Evolutionary conservation across 1,140 invertebrate genomes (phyloP).

Genomic region (Tetragnatha versicolor): DNA sequence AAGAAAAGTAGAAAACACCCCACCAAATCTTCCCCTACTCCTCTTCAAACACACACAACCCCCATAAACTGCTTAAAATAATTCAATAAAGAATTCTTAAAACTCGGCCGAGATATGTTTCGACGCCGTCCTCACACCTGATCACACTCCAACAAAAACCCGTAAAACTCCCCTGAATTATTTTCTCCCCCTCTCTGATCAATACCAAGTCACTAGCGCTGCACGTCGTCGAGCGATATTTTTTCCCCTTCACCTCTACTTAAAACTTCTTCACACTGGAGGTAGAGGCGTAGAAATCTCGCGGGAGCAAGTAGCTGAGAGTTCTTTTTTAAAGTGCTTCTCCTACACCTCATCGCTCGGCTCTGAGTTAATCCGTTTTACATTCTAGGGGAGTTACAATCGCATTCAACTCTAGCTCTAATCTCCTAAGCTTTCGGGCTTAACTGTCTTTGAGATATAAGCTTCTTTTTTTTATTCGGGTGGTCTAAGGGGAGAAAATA

Average conservation of each 20-base stretch:
- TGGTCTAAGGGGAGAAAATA: slow-evolving; percentile 6
- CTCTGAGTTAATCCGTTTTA: slow-evolving; percentile 43
- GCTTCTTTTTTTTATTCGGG: background rate
- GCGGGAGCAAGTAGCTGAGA: background rate
- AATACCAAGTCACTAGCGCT: slow-evolving; percentile 1
- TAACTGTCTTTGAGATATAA: slow-evolving; percentile 29
- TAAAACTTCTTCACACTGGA: background rate
- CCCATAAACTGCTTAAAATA: background rate
- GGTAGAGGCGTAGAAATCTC: background rate
- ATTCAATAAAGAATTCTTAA: slow-evolving; percentile 15
- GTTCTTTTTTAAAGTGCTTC: slow-evolving; percentile 38
- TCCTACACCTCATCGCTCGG: slow-evolving; percentile 29
- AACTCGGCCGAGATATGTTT: slow-evolving; percentile 20
- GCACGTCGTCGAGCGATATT: background rate
- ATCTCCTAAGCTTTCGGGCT: slow-evolving; percentile 30
- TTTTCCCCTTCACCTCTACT: too few species aligned
- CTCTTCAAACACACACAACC: too few species aligned
- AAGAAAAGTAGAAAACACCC: too few species aligned
- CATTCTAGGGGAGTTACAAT: slow-evolving; percentile 35
- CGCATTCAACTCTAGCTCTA: slow-evolving; percentile 24
- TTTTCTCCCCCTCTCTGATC: slow-evolving; percentile 12
- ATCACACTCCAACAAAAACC: slow-evolving; percentile 4
- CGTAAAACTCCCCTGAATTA: slow-evolving; percentile 6
- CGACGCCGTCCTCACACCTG: slow-evolving; percentile 24
- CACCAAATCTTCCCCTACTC: too few species aligned